Base-by-base conservation (phyloP, 2,888 invertebrate genomes). In the Catocala nupta region DNA sequence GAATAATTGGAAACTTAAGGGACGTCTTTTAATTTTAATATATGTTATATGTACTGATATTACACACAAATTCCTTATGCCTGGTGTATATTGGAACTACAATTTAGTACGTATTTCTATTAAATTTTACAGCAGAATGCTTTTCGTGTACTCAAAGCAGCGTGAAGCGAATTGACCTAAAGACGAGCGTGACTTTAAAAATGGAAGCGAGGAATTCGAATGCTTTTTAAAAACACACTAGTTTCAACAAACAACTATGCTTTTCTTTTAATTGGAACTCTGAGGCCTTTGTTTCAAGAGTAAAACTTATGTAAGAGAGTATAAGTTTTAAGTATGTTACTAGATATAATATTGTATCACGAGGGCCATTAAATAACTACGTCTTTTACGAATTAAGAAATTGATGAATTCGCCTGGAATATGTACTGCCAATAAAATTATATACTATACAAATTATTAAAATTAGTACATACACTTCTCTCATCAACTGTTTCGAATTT, bases 111-210 rank as follows among this genome's bases (percentile, higher is more conserved):
- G 53, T 52, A 61, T 51, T 67, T 63, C 50, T 56, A 55, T 71
- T 60, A 67, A 59, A 71, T 71, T 73, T 63, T 55, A 67, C 60
- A 61, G 44, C 16, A 55, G 55, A 71, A 71, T 39, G 36, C 36
- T 39, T 39, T 39, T 61, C 50, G 71, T 67, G 60, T 47, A 63
- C 59, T 10, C 63, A 55, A 61, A 74, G 58, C 63, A 63, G 54
- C 51, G 56, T 56, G 42, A 65, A 73, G 16, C 45, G 54, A 70
- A 42, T 48, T 65, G 57, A 13, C 16, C 52, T 39, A 39, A 58
- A 65, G 51, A 59, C 5, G 39, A 57, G n/a, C 16, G 45, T 13
- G 45, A 13, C 66, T 60, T 39, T 39, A 39, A 39, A 39, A 39
- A 39, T 39, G 36, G 36, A 39, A 39, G 36, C 36, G 39, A 51